A percentile compares a stretch with the other conserved stretches of the same genome.
These are phyloP conservation scores for Ormyrus thymus DNA, from an alignment of 2,888 invertebrate genomes.

Conservation along the genomic window DNA sequence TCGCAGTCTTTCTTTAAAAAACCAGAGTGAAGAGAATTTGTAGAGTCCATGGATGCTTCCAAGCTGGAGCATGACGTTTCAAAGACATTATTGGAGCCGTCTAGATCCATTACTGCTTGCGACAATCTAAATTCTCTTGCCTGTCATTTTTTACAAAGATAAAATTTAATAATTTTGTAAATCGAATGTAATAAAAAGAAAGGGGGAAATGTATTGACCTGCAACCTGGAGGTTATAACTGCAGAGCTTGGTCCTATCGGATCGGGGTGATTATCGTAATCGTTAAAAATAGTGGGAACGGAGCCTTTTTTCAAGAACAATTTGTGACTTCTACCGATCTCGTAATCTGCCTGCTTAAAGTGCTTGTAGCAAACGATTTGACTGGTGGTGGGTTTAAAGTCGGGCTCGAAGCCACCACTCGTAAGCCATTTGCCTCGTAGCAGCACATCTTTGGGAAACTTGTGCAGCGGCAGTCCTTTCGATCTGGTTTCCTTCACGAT, in stretches of 20 bases:
- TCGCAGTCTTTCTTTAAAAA: slow-evolving; percentile 12
- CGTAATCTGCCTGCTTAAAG: slow-evolving; percentile 84
- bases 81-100: background rate
- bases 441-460: slow-evolving; percentile 81
- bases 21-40: slow-evolving; percentile 14
- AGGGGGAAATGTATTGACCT: slow-evolving; percentile 1
- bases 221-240: slow-evolving; percentile 22
- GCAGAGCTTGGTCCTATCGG: slow-evolving; percentile 49
- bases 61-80: slow-evolving; percentile 39
- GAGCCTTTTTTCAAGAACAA: slow-evolving; percentile 84
- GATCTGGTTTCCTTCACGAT: slow-evolving; percentile 80
- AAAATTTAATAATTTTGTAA: background rate
- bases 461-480: slow-evolving; percentile 85
- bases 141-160: background rate
- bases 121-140: background rate
- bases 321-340: slow-evolving; percentile 82
- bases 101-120: background rate
- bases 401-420: slow-evolving; percentile 78
- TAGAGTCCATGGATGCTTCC: slow-evolving; percentile 42
- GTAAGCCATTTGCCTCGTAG: slow-evolving; percentile 81
- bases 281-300: slow-evolving; percentile 83
- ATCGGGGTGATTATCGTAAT: slow-evolving; percentile 69
- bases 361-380: slow-evolving; percentile 85
- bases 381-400: slow-evolving; percentile 78
- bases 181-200: too few species aligned